A percentile compares a stretch with the other conserved stretches of the same genome.
phyloP scores from a whole-genome alignment of 2,888 invertebrate species.

The Sipunculus nudus region DNA sequence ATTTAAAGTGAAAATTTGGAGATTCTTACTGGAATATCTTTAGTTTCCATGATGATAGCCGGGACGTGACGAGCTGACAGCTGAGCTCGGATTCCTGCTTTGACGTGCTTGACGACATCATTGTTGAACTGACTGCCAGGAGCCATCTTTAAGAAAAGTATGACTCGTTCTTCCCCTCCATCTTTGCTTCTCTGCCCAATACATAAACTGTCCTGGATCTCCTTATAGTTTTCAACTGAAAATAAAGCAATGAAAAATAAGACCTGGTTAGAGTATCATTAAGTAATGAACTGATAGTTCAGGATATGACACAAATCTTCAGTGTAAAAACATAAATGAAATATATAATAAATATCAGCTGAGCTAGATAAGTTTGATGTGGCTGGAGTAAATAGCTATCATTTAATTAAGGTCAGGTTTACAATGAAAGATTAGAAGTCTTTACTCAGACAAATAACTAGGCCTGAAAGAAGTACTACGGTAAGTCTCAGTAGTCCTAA shows the following conservation, averaged over 20 bases:
- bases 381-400: no score
- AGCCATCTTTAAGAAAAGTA: slow-evolving; percentile 70
- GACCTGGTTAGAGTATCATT: no score
- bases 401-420: no score
- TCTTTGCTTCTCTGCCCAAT: slow-evolving; percentile 68
- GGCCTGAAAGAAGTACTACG: no score
- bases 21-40: slow-evolving; percentile 69
- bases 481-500: no score
- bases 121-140: slow-evolving; percentile 58
- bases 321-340: background rate
- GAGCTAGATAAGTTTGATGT: no score
- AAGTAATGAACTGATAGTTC: background rate
- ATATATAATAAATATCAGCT: background rate
- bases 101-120: slow-evolving; percentile 65
- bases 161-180: slow-evolving; percentile 69
- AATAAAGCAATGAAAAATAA: slow-evolving; percentile 25
- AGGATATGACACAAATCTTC: background rate
- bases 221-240: slow-evolving; percentile 69
- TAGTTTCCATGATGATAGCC: slow-evolving; percentile 66
- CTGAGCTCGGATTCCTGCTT: slow-evolving; percentile 65
- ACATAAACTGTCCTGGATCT: slow-evolving; percentile 70
- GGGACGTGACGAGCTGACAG: slow-evolving; percentile 71
- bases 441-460: no score
- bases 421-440: no score
- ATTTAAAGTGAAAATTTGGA: no score